Evolutionary conservation across 2,113 vertebrate species (phyloP).

Genomic region (Lucifuga dentata): DNA sequence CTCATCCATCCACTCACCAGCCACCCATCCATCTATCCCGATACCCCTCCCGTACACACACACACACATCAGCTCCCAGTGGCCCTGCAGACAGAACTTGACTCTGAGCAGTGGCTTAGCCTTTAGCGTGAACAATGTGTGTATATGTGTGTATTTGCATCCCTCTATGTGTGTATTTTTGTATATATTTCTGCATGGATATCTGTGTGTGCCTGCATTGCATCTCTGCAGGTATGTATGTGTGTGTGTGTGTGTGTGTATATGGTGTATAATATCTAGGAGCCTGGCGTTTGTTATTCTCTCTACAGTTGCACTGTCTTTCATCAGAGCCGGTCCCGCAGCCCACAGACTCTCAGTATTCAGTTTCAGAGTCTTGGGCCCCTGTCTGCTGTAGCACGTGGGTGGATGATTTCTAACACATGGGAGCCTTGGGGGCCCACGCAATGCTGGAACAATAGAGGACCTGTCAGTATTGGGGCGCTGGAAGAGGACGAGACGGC

Average conservation of each 20-base stretch:
- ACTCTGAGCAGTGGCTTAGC: slow-evolving; percentile 40
- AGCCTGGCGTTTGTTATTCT: slow-evolving; percentile 83
- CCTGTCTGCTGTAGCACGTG: slow-evolving; percentile 82
- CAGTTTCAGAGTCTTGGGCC: slow-evolving; percentile 80
- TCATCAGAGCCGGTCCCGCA: slow-evolving; percentile 81
- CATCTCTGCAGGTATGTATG: slow-evolving; percentile 53
- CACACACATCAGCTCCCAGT: slow-evolving; percentile 28
- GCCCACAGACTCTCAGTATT: slow-evolving; percentile 81
- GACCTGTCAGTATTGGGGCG: slow-evolving; percentile 80
- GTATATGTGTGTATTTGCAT: slow-evolving; percentile 35
- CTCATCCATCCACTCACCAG: slow-evolving; percentile 53
- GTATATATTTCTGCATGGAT: slow-evolving; percentile 19
- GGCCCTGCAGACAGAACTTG: slow-evolving; percentile 25
- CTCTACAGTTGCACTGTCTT: slow-evolving; percentile 81
- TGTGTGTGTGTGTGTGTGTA: slow-evolving; percentile 61
- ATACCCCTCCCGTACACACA: slow-evolving; percentile 8
- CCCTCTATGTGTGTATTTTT: neutral
- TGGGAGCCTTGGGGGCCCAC: slow-evolving; percentile 83
- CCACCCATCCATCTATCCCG: slow-evolving; percentile 52
- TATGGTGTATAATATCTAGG: slow-evolving; percentile 56
- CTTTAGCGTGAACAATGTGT: slow-evolving; percentile 53
- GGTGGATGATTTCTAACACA: slow-evolving; percentile 89
- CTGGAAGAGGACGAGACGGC: slow-evolving; percentile 70
- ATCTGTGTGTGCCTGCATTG: slow-evolving; percentile 36
- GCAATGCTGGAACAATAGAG: slow-evolving; percentile 82